Base-by-base conservation (phyloP, 1,140 invertebrate species). In the Drosophila mojavensis region DNA sequence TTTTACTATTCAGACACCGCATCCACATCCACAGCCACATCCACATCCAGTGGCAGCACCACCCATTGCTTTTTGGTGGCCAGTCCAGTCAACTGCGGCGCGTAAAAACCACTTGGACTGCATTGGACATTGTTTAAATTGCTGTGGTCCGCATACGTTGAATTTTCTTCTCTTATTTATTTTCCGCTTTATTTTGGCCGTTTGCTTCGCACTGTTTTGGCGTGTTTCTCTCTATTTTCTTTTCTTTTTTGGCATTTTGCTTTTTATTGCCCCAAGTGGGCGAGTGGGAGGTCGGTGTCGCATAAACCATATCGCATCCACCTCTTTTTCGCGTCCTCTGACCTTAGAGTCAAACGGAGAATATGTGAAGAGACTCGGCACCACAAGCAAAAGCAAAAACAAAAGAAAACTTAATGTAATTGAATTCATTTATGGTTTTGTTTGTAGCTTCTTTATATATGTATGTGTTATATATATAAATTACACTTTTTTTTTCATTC, bases 401-500 rank as follows among this genome's bases (percentile, higher is more conserved):
- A 6, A 9, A 15, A 17, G 15, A 75, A 86, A 88, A 88, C 80
- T 89, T 88, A 88, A 88, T 88, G 83, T 88, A 88, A 88, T 88
- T 88, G 83, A 88, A 88, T 88, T 89, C 83, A 88, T 88, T 88
- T 89, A 88, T 88, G 83, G 83, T 75, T 88, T 89, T 88, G 84
- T 84, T 88, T 88, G 84, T 82, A 75, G 70, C 67, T 66, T 60
- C 62, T 68, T 84, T 71, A 15, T 61, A 39, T 33, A 33, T 33
- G 7, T 33, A 33, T 33, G 7, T 33, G 6, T 0, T 39, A 33
- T 33, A 33, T 9, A 33, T 33, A 33, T 33, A 33, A 9, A 33
- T 7, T 33, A 7, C 4, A 43, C 61, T 67, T 62, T 51, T 24
- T 17, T 56, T 54, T 56, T 6, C 28, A 17, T 41, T 59, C 47